Conservation (phyloP, 2,113 vertebrate species). For the Limnothrissa miodon region DNA sequence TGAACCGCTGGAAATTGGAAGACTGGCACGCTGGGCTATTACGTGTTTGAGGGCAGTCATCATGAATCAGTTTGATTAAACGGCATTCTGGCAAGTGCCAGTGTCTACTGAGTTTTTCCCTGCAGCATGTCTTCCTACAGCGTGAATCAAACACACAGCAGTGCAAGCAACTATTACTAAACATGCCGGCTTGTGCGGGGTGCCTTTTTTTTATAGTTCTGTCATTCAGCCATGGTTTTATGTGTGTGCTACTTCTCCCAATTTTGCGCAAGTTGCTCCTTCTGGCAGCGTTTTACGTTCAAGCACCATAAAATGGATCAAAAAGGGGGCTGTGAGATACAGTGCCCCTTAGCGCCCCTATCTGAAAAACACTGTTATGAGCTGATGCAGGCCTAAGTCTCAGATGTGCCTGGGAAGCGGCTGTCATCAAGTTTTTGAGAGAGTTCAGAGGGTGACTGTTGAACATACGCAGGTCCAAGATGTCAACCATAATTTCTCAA, state of each 20-base stretch:
- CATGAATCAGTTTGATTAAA: conserved; percentile 5
- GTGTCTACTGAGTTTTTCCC: neutral
- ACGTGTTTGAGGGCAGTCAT: neutral
- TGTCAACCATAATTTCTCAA: conserved; percentile 9
- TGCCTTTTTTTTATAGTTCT: neutral
- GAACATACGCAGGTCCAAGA: neutral
- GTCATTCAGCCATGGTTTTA: conserved; percentile 12
- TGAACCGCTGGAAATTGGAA: neutral
- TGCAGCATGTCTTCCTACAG: neutral
- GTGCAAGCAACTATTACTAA: neutral
- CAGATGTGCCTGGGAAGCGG: neutral
- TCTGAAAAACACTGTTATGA: neutral
- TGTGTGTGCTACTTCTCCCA: neutral
- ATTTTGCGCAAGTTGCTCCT: neutral
- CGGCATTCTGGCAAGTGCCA: neutral
- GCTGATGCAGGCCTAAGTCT: neutral
- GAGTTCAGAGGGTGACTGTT: neutral
- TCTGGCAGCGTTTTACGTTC: neutral
- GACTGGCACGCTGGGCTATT: neutral
- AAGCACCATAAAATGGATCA: conserved; percentile 9
- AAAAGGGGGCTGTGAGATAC: neutral
- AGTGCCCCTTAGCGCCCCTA: neutral
- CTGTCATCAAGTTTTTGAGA: neutral
- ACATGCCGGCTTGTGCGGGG: neutral
- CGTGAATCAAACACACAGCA: neutral